Base-by-base conservation (phyloP, 1,140 invertebrate species). In the Zaprionus nigranus region DNA sequence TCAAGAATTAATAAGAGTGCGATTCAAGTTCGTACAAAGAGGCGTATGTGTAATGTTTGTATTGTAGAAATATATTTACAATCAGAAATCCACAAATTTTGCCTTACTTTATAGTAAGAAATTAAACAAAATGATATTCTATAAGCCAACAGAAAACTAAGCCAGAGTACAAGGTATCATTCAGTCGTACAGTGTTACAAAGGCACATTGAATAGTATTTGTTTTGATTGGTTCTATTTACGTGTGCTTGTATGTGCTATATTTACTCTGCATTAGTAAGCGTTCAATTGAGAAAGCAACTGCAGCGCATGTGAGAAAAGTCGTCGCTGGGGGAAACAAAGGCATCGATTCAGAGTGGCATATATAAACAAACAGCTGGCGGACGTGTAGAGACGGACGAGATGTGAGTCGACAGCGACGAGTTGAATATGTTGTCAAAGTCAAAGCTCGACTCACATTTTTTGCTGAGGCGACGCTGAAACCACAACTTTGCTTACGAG, bases 321-420 rank as follows among this genome's bases (percentile, higher is more conserved):
- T 46, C 36, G 7, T 24, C 67, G 58, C 67, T n/a, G 5, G 15
- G 5, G 38, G 38, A 77, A 81, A 78, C 78, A 77, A 84, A 73
- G 71, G 58, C 58, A 74, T 74, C 70, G 69, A 57, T 80, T 84
- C 79, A 68, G 40, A 46, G n/a, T 17, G n/a, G 40, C 43, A 62
- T 74, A 79, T 74, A 62, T 72, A 82, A 82, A 82, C 60, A 86
- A 85, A 75, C 75, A 79, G 54, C 67, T 81, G 75, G 61, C 60
- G 40, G 49, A 24, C 66, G 30, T 54, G 30, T 3, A 9, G 30
- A 34, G 30, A 3, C 30, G 30, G 30, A 34, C 30, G 30, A 34
- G 30, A 3, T 9, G 30, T 34, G 30, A 34, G 30, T 11, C 30
- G 30, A 34, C 30, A 34, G 30, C 30, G 30, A 34, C 30, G 36